These are phyloP conservation scores for Equus przewalskii DNA, from an alignment of 2,113 vertebrate species.

Conservation along the genomic window DNA sequence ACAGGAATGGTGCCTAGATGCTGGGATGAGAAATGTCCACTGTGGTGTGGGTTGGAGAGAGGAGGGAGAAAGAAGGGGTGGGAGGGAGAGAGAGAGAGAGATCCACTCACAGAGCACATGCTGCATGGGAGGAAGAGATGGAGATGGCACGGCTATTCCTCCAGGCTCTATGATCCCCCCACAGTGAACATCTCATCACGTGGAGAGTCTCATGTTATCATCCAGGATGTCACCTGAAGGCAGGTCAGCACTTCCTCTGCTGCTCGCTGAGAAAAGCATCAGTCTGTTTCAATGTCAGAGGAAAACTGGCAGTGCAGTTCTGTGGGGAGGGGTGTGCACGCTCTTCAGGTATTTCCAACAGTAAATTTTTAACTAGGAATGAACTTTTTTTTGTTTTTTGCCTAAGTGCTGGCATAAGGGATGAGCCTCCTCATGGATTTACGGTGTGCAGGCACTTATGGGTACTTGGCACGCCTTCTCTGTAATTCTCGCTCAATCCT, in stretches of 20 bases:
- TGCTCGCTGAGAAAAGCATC: not conserved
- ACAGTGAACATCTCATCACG: not conserved
- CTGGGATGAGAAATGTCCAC: not conserved
- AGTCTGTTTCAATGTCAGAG: not conserved
- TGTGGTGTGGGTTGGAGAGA: not conserved
- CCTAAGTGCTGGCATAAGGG: not conserved
- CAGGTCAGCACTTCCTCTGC: too few species aligned
- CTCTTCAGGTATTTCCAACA: not conserved
- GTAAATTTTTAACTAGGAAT: not conserved
- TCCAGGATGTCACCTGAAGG: not conserved
- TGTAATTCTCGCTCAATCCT: not conserved
- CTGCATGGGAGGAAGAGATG: not conserved
- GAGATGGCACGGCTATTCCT: rapidly evolving
- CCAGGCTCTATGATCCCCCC: not conserved
- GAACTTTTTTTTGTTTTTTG: not conserved
- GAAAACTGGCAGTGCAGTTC: not conserved
- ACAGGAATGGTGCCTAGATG: not conserved
- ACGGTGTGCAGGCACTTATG: not conserved
- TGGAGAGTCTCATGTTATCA: not conserved
- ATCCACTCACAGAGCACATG: too few species aligned
- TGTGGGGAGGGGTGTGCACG: not conserved
- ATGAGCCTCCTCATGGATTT: not conserved
- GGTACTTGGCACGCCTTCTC: not conserved
- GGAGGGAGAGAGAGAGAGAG: too few species aligned
- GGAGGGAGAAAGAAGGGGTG: not conserved